phyloP scores from a whole-genome alignment of 2,797 vertebrate genomes.

The Scolopax bukidnonensis region DNA sequence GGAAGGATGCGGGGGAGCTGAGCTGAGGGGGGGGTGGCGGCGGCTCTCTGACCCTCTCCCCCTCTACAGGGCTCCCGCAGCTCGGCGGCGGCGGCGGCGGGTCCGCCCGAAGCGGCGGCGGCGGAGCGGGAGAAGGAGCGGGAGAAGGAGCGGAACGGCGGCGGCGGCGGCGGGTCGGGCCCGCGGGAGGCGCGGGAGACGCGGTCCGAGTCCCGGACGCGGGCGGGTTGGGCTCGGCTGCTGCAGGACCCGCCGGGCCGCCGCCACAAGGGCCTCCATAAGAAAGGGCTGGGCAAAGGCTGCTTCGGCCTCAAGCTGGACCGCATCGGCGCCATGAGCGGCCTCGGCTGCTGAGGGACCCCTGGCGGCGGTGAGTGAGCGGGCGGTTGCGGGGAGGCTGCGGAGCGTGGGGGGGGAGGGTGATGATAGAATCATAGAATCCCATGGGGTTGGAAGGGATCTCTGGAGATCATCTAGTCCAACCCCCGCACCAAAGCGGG shows the following conservation, averaged over 20 bases:
- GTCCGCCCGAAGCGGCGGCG: constrained; percentile 56
- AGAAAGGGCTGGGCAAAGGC: constrained; percentile 88
- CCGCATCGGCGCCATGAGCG: constrained; percentile 94
- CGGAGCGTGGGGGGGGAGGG: too few relatives aligned
- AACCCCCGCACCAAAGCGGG: too few relatives aligned
- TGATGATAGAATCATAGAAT: too few relatives aligned
- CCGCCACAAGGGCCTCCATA: constrained; percentile 84
- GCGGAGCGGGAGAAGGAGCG: constrained; percentile 77
- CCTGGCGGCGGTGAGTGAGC: constrained; percentile 80
- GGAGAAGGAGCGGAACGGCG: constrained; percentile 76
- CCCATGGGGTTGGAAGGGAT: neutral
- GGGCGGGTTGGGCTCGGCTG: constrained; percentile 85
- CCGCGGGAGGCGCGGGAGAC: constrained; percentile 68
- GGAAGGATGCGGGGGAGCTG: too few relatives aligned
- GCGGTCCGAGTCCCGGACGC: constrained; percentile 79
- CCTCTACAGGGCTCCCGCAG: neutral
- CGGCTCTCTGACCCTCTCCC: neutral
- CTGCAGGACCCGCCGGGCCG: constrained; percentile 85
- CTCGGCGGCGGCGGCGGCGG: constrained; percentile 3
- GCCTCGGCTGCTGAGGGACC: constrained; percentile 92
- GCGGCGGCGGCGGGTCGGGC: constrained; percentile 21
- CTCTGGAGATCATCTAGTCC: too few relatives aligned
- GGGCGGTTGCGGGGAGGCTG: neutral
- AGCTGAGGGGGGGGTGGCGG: neutral
- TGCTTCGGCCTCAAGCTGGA: constrained; percentile 98